Percentiles rank a stretch among this genome's conserved stretches.
Conservation (phyloP, 2,888 invertebrate species). For the Latrodectus elegans region DNA sequence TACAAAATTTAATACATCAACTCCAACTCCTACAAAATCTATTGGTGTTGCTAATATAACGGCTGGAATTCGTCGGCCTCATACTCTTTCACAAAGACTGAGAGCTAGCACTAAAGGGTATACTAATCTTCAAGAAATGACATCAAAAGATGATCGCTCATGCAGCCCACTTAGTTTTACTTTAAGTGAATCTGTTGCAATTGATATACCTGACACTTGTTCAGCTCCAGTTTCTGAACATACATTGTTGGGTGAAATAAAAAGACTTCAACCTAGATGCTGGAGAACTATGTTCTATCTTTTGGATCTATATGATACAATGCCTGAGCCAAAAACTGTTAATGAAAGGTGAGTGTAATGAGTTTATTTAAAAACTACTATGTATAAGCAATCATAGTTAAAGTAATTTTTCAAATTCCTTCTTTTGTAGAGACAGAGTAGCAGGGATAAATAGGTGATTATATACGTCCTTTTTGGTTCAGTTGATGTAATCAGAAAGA, state of each 20-base stretch:
- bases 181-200: constrained; percentile 74
- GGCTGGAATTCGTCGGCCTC: constrained; percentile 64
- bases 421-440: too few relatives aligned
- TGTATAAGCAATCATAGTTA: neutral
- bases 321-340: constrained; percentile 95
- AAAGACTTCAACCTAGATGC: constrained; percentile 81
- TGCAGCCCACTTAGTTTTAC: constrained; percentile 72
- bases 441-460: too few relatives aligned
- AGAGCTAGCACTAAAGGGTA: constrained; percentile 80
- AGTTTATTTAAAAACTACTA: neutral
- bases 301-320: constrained; percentile 92
- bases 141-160: constrained; percentile 69
- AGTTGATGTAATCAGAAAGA: too few relatives aligned
- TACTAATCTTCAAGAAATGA: constrained; percentile 81
- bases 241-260: constrained; percentile 49
- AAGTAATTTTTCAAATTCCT: too few relatives aligned
- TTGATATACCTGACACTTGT: constrained; percentile 73
- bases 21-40: constrained; percentile 65
- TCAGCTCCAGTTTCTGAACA: constrained; percentile 72
- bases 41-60: constrained; percentile 64
- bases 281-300: constrained; percentile 96
- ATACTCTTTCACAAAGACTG: constrained; percentile 86
- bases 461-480: too few relatives aligned
- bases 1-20: constrained; percentile 60
- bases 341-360: constrained; percentile 79